Conservation (phyloP, 1,140 invertebrate species). For the Mycetomoellerius zeteki region DNA sequence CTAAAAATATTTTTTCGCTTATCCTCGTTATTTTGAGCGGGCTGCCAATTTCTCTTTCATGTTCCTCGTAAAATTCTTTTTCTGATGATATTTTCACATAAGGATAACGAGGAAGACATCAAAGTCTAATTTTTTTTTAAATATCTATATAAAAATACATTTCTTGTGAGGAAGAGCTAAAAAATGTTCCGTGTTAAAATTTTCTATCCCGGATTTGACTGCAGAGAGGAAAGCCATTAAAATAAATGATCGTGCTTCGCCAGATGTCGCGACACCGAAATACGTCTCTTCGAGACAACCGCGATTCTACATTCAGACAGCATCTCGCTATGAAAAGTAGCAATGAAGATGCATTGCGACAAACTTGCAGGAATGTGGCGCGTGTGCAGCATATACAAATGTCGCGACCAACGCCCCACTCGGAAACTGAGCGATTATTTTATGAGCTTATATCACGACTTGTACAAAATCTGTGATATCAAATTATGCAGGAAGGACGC, state of each 20-base stretch:
- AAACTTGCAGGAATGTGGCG: conserved; percentile 54
- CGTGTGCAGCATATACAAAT: conserved; percentile 44
- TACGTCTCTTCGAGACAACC: conserved; percentile 32
- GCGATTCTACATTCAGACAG: conserved; percentile 54
- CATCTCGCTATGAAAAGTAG: conserved; percentile 55
- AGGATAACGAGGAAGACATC: not conserved
- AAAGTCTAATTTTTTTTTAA: not conserved
- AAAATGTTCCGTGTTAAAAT: conserved; percentile 34
- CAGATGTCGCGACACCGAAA: conserved; percentile 44
- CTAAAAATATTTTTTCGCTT: not conserved
- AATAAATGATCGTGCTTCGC: conserved; percentile 40
- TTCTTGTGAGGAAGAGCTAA: not conserved
- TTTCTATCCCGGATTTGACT: conserved; percentile 27
- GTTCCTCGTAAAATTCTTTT: not conserved
- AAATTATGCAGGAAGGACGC: not conserved
- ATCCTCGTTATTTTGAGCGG: not conserved
- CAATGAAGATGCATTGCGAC: conserved; percentile 54
- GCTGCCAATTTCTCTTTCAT: not conserved
- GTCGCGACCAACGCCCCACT: conserved; percentile 27
- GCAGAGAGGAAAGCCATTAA: conserved; percentile 41
- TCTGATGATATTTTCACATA: not conserved
- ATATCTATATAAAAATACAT: not conserved
- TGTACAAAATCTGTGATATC: not conserved
- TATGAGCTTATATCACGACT: conserved; percentile 6
- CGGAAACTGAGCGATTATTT: conserved; percentile 21